phyloP scores from a whole-genome alignment of 2,888 invertebrate genomes.

The Polia nebulosa region DNA sequence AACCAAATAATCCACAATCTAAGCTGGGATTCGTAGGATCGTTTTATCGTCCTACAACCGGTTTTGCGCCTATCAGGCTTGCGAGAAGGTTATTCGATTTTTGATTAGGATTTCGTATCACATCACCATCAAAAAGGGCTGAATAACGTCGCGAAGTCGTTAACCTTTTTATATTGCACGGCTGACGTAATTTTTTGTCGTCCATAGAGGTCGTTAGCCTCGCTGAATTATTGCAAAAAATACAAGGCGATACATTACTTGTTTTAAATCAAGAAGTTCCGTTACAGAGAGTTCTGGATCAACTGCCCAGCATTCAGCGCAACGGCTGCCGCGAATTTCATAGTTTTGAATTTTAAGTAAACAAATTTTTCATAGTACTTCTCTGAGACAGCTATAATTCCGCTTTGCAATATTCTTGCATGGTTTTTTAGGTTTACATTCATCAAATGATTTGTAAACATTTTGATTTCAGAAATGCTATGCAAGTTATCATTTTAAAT shows the following conservation, averaged over 20 bases:
- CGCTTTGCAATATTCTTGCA: constrained; percentile 39
- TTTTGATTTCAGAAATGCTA: constrained; percentile 45
- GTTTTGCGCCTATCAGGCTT: not conserved
- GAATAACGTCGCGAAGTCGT: constrained; percentile 52
- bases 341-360: constrained; percentile 40
- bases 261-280: constrained; percentile 55
- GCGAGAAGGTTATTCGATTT: constrained; percentile 11
- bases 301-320: constrained; percentile 17
- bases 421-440: constrained; percentile 42
- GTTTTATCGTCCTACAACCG: not conserved
- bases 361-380: constrained; percentile 32
- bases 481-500: constrained; percentile 42
- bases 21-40: not conserved
- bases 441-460: constrained; percentile 53
- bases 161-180: constrained; percentile 59
- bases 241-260: constrained; percentile 56
- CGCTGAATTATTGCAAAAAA: constrained; percentile 60
- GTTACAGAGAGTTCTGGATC: constrained; percentile 55
- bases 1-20: not conserved
- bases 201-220: constrained; percentile 57
- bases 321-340: constrained; percentile 38
- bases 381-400: constrained; percentile 21
- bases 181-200: constrained; percentile 61
- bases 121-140: constrained; percentile 55
- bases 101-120: constrained; percentile 19